Evolutionary conservation across 2,888 invertebrate genomes (phyloP).

Genomic region (Prosopocoilus inquinatus): DNA sequence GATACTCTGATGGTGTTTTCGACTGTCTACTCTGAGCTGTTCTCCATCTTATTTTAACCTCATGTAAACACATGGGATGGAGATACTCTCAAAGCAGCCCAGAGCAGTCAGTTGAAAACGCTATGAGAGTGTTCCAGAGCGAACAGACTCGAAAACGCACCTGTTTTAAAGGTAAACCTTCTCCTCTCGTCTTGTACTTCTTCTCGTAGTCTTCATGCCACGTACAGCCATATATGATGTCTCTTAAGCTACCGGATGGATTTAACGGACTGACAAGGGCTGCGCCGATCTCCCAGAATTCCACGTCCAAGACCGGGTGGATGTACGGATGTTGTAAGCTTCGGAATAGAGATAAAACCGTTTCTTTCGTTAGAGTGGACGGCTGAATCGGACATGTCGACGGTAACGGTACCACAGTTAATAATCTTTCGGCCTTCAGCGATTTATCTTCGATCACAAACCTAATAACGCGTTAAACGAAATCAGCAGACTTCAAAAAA

Average conservation of each 20-base stretch:
- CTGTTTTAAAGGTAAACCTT: conserved; percentile 43
- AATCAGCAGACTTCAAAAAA: background rate
- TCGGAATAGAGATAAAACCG: conserved; percentile 77
- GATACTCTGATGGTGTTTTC: no score
- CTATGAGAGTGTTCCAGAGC: no score
- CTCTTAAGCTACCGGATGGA: conserved; percentile 81
- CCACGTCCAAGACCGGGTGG: conserved; percentile 84
- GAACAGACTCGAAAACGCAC: no score
- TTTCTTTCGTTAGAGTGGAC: conserved; percentile 60
- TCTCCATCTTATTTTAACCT: no score
- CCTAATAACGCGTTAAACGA: conserved; percentile 30
- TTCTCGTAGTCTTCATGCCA: conserved; percentile 57
- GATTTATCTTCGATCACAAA: conserved; percentile 83
- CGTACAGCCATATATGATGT: conserved; percentile 71
- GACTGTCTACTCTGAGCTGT: no score
- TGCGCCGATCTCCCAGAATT: conserved; percentile 67
- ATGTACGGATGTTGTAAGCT: conserved; percentile 91
- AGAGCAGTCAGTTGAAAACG: no score
- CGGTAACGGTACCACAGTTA: conserved; percentile 68
- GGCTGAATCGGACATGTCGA: conserved; percentile 66
- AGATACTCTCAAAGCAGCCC: no score
- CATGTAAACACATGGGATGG: no score
- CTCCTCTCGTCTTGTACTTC: conserved; percentile 40
- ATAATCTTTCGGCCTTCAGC: conserved; percentile 72
- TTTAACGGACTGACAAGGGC: conserved; percentile 82